Conservation (phyloP, 2,113 vertebrate species). For the Eretmochelys imbricata region DNA sequence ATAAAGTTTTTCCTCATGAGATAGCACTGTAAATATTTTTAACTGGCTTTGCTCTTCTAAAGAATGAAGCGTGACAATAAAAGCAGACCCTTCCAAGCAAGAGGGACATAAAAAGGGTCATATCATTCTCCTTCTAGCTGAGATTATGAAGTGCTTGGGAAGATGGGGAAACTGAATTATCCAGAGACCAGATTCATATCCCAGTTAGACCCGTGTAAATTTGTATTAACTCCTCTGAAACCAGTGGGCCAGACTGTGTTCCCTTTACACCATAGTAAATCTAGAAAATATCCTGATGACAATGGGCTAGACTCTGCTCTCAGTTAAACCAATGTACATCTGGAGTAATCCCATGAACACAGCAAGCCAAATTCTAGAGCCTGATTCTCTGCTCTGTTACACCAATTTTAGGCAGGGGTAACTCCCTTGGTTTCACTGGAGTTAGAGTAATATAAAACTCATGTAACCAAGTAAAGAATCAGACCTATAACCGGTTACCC, state of each 20-base stretch:
- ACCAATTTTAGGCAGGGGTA: not conserved
- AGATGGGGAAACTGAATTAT: not conserved
- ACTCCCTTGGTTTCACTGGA: not conserved
- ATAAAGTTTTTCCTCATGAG: not conserved
- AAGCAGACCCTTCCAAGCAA: not conserved
- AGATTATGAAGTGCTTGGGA: not conserved
- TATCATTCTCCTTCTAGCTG: not conserved
- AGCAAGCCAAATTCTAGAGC: not conserved
- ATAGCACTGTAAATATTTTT: not conserved
- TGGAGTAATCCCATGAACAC: not conserved
- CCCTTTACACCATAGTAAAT: accelerated
- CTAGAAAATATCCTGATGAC: not conserved
- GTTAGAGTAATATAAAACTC: not conserved
- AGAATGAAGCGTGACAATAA: not conserved
- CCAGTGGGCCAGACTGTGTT: not conserved
- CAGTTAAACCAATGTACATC: not conserved
- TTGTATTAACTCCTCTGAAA: not conserved
- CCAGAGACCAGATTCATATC: not conserved
- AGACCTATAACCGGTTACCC: not conserved
- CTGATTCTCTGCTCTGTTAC: accelerated
- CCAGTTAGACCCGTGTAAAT: not conserved
- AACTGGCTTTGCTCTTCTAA: not conserved
- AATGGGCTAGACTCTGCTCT: not conserved
- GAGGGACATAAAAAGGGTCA: not conserved
- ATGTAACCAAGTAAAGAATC: not conserved